Conservation (phyloP, 1,140 invertebrate genomes). For the Phortica variegata region DNA sequence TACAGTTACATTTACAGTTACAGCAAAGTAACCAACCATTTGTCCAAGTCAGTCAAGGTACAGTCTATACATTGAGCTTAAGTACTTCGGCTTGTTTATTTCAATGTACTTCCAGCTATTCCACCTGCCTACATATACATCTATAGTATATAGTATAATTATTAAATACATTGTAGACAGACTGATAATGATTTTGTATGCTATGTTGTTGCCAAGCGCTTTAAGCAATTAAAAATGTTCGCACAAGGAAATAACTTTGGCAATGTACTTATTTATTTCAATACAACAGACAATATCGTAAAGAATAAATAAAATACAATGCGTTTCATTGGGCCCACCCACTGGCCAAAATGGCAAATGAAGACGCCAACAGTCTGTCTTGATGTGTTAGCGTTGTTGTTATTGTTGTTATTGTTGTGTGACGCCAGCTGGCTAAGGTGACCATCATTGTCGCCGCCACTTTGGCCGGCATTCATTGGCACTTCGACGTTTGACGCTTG, state of each 20-base stretch:
- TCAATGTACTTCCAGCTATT: slow-evolving; percentile 15
- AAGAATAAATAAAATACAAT: slow-evolving; percentile 1
- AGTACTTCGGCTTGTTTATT: slow-evolving; percentile 16
- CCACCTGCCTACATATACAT: not conserved
- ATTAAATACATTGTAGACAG: no score
- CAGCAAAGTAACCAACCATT: slow-evolving; percentile 27
- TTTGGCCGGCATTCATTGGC: no score
- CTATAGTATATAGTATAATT: no score
- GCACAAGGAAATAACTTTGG: slow-evolving; percentile 47
- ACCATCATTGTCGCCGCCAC: slow-evolving; percentile 17
- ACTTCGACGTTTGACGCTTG: no score
- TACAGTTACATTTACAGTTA: not conserved
- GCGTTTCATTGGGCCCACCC: slow-evolving; percentile 3
- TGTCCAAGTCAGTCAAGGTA: slow-evolving; percentile 15
- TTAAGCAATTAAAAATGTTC: slow-evolving; percentile 27
- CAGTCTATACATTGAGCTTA: slow-evolving; percentile 27
- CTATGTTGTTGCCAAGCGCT: slow-evolving; percentile 23
- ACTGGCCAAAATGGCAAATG: not conserved
- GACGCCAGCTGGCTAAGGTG: slow-evolving; percentile 25
- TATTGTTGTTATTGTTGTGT: slow-evolving; percentile 6
- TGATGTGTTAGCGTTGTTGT: no score
- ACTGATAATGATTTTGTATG: no score
- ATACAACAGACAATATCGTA: slow-evolving; percentile 3
- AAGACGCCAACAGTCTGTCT: slow-evolving; percentile 32
- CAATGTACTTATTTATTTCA: slow-evolving; percentile 31